A percentile compares a stretch with the other conserved stretches of the same genome.
These are phyloP conservation scores for Parotocinclus haroldoi DNA, from an alignment of 2,797 vertebrate species.

Conservation along the genomic window DNA sequence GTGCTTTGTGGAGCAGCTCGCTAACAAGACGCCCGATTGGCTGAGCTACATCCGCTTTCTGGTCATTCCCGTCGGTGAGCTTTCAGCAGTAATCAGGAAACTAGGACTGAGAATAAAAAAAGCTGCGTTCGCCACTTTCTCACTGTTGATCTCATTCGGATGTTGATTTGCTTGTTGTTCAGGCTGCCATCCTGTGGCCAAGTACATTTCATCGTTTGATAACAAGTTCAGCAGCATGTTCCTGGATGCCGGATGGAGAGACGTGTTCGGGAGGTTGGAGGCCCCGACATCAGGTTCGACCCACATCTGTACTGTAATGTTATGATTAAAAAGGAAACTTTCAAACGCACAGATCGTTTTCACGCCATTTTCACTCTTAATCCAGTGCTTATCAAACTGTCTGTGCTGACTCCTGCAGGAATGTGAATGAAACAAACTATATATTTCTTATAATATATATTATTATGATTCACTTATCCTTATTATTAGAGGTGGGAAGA, in stretches of 20 bases:
- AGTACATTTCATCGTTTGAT: conserved; percentile 78
- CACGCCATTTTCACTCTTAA: too few relatives aligned
- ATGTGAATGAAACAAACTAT: too few relatives aligned
- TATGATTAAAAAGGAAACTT: too few relatives aligned
- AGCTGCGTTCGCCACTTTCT: neutral
- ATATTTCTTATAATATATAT: too few relatives aligned
- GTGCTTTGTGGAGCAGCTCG: conserved; percentile 81
- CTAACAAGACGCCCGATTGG: conserved; percentile 83
- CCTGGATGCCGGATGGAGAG: conserved; percentile 79
- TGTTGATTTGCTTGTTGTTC: neutral
- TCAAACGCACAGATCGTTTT: too few relatives aligned
- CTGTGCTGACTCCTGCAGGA: too few relatives aligned
- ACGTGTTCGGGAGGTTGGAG: conserved; percentile 76
- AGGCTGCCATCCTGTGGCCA: conserved; percentile 80
- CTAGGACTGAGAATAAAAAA: too few relatives aligned
- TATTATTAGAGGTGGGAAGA: too few relatives aligned
- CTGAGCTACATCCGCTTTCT: conserved; percentile 80
- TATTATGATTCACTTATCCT: too few relatives aligned
- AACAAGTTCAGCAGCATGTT: conserved; percentile 78
- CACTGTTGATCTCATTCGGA: neutral
- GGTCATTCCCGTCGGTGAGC: conserved; percentile 75
- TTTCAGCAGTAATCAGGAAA: too few relatives aligned
- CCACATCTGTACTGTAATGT: neutral
- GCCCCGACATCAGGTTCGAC: conserved; percentile 71
- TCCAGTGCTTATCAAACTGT: too few relatives aligned